phyloP scores from a whole-genome alignment of 53 echinoderm and acorn worm species.

The Stichopus horrens region DNA sequence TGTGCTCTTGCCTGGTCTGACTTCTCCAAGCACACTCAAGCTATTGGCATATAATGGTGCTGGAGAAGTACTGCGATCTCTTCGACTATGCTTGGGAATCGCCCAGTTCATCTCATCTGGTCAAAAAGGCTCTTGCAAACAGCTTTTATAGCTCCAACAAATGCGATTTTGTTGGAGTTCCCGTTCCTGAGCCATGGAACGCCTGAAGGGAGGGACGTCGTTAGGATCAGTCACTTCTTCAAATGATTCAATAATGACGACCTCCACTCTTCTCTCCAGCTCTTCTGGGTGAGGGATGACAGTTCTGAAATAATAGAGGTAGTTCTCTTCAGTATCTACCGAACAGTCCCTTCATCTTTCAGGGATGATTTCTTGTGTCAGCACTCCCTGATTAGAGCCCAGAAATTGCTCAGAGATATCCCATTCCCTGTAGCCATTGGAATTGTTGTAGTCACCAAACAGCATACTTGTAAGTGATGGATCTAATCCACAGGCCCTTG shows the following conservation, averaged over 20 bases:
- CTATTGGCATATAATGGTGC: not conserved
- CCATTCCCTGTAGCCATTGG: constrained; percentile 9
- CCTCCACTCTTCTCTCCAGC: constrained; percentile 27
- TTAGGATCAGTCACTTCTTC: constrained; percentile 30
- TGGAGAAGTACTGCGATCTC: constrained; percentile 15
- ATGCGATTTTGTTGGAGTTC: constrained; percentile 12
- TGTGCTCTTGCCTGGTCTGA: not conserved
- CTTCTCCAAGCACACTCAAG: not conserved
- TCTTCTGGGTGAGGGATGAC: constrained; percentile 38
- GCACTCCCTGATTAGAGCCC: constrained; percentile 22
- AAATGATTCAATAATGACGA: constrained; percentile 9
- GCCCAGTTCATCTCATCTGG: constrained; percentile 2
- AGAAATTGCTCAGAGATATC: not conserved
- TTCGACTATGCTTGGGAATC: not conserved
- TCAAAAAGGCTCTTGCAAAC: constrained; percentile 25
- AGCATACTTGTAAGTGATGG: not conserved
- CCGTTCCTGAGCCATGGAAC: constrained; percentile 12
- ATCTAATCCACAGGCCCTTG: not conserved
- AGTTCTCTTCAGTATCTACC: constrained; percentile 46
- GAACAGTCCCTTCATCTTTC: constrained; percentile 47
- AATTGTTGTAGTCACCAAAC: not conserved
- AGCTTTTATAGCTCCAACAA: constrained; percentile 24
- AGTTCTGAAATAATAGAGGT: constrained; percentile 2
- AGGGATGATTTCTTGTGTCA: constrained; percentile 27
- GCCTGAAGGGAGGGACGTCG: constrained; percentile 2